Evolutionary conservation across 2,113 vertebrate genomes (phyloP), one percentile per base, ranked within the genome.

Genomic region (Menidia beryllina): DNA sequence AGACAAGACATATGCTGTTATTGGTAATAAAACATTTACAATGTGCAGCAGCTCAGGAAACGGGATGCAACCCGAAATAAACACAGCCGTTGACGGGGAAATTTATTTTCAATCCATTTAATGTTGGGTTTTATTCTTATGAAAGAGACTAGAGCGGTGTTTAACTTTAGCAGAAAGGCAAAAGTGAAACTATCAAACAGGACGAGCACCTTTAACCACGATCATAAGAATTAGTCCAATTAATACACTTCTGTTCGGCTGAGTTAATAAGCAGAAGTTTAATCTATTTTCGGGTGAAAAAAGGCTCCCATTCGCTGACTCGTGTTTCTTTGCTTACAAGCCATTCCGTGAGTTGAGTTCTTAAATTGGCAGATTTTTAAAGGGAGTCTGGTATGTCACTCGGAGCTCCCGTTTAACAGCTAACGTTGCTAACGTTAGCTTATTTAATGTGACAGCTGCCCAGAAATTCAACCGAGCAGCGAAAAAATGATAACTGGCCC

Each of bases 341-440:
- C 0, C 0, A 25, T 25, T 57, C 3, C 14, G 3, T 13, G 14
- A 15, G 10, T 19, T 0, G 13, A 1, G 7, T 0, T n/a, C 2
- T 58, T 50, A 60, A 73, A 69, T 24, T 1, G 0, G 0, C 2
- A 0, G 0, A 0, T 30, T 54, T 63, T 27, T 34, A 14, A 70
- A 53, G 7, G 49, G 0, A 23, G 24, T 52, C 69, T 24, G 11
- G 51, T 7, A n/a, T 8, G 6, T 59, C 19, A 7, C 0, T 48
- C 20, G 57, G 43, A 4, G 38, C 14, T 53, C 15, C 56, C 7
- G 41, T 41, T 17, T 41, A 5, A 34, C 10, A n/a, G 55, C 75
- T 59, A 67, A 52, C 23, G 1, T 0, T 11, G 73, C 64, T 80
- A 71, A 24, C 9, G n/a, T 27, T 63, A 62, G 71, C 53, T 10